phyloP scores from a whole-genome alignment of 2,797 vertebrate species.

The Vespertilio murinus region DNA sequence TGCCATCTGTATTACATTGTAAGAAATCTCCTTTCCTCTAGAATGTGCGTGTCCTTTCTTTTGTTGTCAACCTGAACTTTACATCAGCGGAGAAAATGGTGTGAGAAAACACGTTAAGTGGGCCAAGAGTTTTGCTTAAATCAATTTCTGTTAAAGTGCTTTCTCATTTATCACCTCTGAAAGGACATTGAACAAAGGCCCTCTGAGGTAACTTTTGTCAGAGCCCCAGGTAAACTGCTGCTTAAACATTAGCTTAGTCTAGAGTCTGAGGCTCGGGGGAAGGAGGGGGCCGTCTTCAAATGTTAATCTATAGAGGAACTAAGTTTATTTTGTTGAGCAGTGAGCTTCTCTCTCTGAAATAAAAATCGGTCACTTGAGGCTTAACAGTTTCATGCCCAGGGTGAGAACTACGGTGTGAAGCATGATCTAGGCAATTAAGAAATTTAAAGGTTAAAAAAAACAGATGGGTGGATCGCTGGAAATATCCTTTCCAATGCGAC shows the following conservation, averaged over 20 bases:
- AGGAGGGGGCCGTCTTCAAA: background rate
- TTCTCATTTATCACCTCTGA: conserved; percentile 60
- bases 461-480: background rate
- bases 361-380: background rate
- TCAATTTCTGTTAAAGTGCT: conserved; percentile 57
- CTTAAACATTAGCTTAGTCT: conserved; percentile 48
- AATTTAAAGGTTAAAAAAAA: conserved; percentile 62
- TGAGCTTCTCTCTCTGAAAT: conserved; percentile 38
- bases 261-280: background rate
- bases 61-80: conserved; percentile 21
- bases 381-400: background rate
- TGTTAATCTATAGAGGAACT: conserved; percentile 20
- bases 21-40: conserved; percentile 38
- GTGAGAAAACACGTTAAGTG: conserved; percentile 46
- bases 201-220: conserved; percentile 25
- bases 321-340: conserved; percentile 48
- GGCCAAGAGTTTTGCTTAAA: conserved; percentile 22
- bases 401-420: background rate
- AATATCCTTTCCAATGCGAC: conserved; percentile 36
- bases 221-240: conserved; percentile 21
- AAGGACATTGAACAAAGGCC: conserved; percentile 28
- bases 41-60: background rate
- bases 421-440: background rate
- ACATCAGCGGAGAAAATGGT: conserved; percentile 18
- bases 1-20: background rate